These are phyloP conservation scores for Pinctada fucata DNA, from an alignment of 2,888 invertebrate species.

Conservation along the genomic window DNA sequence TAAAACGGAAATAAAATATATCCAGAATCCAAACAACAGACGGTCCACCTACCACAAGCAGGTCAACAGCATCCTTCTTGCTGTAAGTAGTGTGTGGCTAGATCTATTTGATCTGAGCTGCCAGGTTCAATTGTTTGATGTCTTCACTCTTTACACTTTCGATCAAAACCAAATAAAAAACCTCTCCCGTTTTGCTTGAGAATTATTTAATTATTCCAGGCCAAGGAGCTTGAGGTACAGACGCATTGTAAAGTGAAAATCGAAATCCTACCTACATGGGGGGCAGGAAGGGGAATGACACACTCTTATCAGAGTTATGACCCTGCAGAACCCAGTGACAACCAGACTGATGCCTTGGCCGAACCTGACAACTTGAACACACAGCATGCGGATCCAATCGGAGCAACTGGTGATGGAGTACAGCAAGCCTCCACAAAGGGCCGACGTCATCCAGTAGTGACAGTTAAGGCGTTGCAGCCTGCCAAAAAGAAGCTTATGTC, in stretches of 20 bases:
- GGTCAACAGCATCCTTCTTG: neutral
- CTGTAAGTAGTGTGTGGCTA: neutral
- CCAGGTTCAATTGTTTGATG: too few relatives aligned
- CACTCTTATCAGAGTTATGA: neutral
- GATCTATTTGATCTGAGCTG: too few relatives aligned
- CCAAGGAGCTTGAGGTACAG: constrained; percentile 10
- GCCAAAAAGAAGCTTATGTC: neutral
- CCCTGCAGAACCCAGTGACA: neutral
- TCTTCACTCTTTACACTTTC: too few relatives aligned
- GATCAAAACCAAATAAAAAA: too few relatives aligned
- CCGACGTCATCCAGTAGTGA: neutral
- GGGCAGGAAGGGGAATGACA: neutral
- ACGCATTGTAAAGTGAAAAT: constrained; percentile 5
- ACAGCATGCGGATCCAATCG: neutral
- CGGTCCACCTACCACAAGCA: constrained; percentile 11
- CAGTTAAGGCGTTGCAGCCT: neutral
- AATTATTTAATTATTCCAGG: constrained; percentile 4
- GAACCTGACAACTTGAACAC: neutral
- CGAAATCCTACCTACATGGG: neutral
- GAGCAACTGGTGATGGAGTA: neutral
- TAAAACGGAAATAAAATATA: constrained; percentile 1
- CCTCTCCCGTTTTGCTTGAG: neutral
- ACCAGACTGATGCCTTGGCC: neutral
- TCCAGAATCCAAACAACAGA: neutral
- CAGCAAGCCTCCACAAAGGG: neutral